Evolutionary conservation across 1,140 invertebrate genomes (phyloP).

Genomic region (Thaumetopoea pityocampa): DNA sequence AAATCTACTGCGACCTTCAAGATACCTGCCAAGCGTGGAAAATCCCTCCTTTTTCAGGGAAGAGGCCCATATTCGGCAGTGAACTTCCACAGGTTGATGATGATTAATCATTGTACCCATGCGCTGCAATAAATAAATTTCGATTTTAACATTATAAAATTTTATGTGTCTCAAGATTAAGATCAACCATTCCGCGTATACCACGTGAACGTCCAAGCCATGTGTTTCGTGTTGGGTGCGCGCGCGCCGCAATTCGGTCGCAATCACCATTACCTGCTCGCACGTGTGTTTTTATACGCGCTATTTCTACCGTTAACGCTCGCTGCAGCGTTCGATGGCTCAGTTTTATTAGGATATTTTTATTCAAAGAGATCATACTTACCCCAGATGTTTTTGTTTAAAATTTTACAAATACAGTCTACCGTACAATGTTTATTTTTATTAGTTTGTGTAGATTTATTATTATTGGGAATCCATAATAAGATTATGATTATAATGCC

Average conservation of each 20-base stretch:
- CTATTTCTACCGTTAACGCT: conserved; percentile 47
- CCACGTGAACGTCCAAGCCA: conserved; percentile 41
- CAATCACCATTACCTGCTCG: conserved; percentile 57
- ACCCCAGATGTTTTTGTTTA: conserved; percentile 1
- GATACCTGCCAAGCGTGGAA: no score
- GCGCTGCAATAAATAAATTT: no score
- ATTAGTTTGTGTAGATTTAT: no score
- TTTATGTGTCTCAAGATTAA: conserved; percentile 33
- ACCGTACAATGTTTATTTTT: no score
- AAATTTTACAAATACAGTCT: no score
- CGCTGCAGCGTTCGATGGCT: conserved; percentile 7
- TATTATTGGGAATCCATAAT: no score
- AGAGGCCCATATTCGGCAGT: no score
- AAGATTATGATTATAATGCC: no score
- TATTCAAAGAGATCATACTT: conserved; percentile 16
- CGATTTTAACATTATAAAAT: neutral
- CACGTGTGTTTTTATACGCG: conserved; percentile 54
- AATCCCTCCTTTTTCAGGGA: no score
- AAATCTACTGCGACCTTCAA: no score
- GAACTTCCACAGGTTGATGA: no score
- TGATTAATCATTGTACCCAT: no score
- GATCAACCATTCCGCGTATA: conserved; percentile 5
- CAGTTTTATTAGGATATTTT: conserved; percentile 17
- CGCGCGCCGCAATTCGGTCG: conserved; percentile 44
- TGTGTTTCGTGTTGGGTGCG: conserved; percentile 53